Evolutionary conservation across 2,888 invertebrate species (phyloP).

Genomic region (Zaprionus obscuricornis): DNA sequence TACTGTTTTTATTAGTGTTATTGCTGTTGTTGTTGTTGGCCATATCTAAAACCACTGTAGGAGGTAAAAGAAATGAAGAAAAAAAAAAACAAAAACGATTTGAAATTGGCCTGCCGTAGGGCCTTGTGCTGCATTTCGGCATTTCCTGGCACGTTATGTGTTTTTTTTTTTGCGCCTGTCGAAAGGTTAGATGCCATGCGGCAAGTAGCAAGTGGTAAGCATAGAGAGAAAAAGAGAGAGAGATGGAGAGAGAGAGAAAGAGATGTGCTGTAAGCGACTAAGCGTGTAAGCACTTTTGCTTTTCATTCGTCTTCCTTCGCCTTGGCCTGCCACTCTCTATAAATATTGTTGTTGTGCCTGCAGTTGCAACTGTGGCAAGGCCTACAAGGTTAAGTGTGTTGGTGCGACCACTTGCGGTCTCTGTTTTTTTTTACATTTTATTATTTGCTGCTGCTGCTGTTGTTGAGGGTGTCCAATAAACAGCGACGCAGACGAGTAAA

Average conservation of each 20-base stretch:
- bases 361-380: conserved; percentile 75
- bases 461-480: too few relatives aligned
- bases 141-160: conserved; percentile 66
- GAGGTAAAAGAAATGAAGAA: too few relatives aligned
- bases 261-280: too few relatives aligned
- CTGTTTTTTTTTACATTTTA: conserved; percentile 39
- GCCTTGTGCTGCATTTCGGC: conserved; percentile 38
- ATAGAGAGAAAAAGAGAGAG: too few relatives aligned
- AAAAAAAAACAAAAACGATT: conserved; percentile 16
- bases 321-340: conserved; percentile 60
- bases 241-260: too few relatives aligned
- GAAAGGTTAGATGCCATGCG: conserved; percentile 64
- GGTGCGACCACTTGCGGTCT: conserved; percentile 47
- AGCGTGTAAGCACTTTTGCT: too few relatives aligned
- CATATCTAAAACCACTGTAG: too few relatives aligned
- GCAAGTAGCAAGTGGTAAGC: too few relatives aligned
- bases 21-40: conserved; percentile 1
- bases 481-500: neutral
- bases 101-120: conserved; percentile 28
- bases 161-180: conserved; percentile 40
- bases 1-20: neutral
- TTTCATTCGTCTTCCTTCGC: conserved; percentile 61
- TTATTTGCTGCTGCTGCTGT: conserved; percentile 9
- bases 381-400: conserved; percentile 71
- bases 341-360: conserved; percentile 8